phyloP scores from a whole-genome alignment of 2,888 invertebrate species.

The Diploptera punctata region DNA sequence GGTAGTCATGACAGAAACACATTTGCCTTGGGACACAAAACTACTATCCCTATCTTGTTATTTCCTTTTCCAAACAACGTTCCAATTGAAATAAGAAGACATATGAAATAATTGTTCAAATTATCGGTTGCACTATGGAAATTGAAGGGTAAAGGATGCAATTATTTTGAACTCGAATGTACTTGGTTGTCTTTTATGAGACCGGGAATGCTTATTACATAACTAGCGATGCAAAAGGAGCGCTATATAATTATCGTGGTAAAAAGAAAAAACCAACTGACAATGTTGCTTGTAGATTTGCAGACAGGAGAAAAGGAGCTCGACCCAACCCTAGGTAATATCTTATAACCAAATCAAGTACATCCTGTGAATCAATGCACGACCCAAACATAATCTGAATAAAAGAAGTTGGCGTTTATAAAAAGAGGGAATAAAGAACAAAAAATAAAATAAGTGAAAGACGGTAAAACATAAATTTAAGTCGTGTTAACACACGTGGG shows the following conservation, averaged over 20 bases:
- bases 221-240: not conserved
- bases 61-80: no score
- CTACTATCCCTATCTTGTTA: not conserved
- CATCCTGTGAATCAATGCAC: not conserved
- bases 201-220: not conserved
- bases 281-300: constrained; percentile 5
- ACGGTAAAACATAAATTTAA: not conserved
- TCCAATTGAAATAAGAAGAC: not conserved
- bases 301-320: not conserved
- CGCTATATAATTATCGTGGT: not conserved
- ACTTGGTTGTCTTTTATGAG: not conserved
- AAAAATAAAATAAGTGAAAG: not conserved
- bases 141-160: not conserved
- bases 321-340: no score
- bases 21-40: not conserved
- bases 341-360: constrained; percentile 3
- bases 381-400: not conserved
- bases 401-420: not conserved
- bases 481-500: not conserved
- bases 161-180: not conserved
- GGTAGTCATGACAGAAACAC: not conserved
- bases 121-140: constrained; percentile 4
- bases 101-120: constrained; percentile 9
- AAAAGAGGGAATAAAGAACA: not conserved
- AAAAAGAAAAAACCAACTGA: constrained; percentile 8